A percentile compares a stretch with the other conserved stretches of the same genome.
Evolutionary conservation across 2,113 vertebrate species (phyloP).

Genomic region (Thunnus thynnus): DNA sequence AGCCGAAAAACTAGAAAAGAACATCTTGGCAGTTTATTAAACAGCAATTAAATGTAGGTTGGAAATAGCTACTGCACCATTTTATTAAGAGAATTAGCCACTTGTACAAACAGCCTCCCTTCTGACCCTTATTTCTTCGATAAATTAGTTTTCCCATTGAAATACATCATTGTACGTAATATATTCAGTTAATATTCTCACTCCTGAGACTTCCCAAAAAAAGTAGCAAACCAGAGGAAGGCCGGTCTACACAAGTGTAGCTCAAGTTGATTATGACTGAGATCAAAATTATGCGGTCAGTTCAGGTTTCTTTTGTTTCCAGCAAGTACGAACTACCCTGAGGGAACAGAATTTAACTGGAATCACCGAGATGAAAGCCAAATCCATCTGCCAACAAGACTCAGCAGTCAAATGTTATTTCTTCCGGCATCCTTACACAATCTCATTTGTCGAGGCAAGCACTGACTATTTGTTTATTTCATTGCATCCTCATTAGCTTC

Average conservation of each 20-base stretch:
- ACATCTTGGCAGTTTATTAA: slow-evolving; percentile 43
- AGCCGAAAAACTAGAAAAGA: slow-evolving; percentile 10
- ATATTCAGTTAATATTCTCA: neutral
- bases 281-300: neutral
- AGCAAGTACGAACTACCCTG: slow-evolving; percentile 2
- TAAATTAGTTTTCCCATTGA: neutral
- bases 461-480: slow-evolving; percentile 56
- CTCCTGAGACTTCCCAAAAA: neutral
- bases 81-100: slow-evolving; percentile 20
- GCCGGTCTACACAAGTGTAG: neutral
- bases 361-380: slow-evolving; percentile 31
- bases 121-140: neutral
- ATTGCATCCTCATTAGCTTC: slow-evolving; percentile 49
- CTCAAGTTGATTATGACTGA: neutral
- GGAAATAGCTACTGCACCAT: slow-evolving; percentile 29
- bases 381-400: slow-evolving; percentile 54
- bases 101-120: neutral
- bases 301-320: neutral
- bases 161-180: neutral
- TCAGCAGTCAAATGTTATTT: slow-evolving; percentile 44
- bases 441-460: slow-evolving; percentile 45
- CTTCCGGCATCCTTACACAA: slow-evolving; percentile 16
- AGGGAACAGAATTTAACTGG: neutral
- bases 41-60: slow-evolving; percentile 22
- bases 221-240: neutral